phyloP scores from a whole-genome alignment of 2,888 invertebrate species.

The Pelosia muscerda region DNA sequence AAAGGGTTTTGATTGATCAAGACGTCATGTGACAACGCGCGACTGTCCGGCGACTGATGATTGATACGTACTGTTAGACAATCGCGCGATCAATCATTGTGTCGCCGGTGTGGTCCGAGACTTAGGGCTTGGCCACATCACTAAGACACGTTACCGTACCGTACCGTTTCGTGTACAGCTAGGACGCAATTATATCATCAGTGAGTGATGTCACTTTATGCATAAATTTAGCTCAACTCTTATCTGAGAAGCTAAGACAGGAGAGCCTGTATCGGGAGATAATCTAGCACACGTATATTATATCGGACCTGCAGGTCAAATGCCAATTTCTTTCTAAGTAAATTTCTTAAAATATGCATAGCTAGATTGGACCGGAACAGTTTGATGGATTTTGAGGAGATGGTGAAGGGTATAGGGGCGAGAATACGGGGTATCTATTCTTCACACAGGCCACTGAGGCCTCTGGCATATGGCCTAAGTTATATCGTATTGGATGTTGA shows the following conservation, averaged over 20 bases:
- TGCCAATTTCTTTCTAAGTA: too few relatives aligned
- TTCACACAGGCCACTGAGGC: background rate
- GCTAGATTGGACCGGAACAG: too few relatives aligned
- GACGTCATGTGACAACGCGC: conserved; percentile 57
- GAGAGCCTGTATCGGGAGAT: too few relatives aligned
- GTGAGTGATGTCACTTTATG: too few relatives aligned
- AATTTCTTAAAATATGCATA: too few relatives aligned
- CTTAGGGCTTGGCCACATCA: conserved; percentile 31
- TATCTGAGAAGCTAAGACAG: too few relatives aligned
- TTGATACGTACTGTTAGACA: conserved; percentile 65
- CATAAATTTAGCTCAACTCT: too few relatives aligned
- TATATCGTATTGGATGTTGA: background rate
- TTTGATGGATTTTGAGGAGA: too few relatives aligned
- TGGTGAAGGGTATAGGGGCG: too few relatives aligned
- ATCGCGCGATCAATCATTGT: conserved; percentile 68
- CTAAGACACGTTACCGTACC: background rate
- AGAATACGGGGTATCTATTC: background rate
- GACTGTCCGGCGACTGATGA: conserved; percentile 60
- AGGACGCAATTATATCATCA: background rate
- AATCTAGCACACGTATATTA: too few relatives aligned
- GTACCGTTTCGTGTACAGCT: background rate
- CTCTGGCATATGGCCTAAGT: background rate
- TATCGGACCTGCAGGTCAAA: too few relatives aligned
- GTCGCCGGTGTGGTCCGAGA: conserved; percentile 60
- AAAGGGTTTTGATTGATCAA: conserved; percentile 71